Evolutionary conservation across 2,888 invertebrate species (phyloP), one percentile per base, ranked within the genome.

Genomic region (Tachina grossa): DNA sequence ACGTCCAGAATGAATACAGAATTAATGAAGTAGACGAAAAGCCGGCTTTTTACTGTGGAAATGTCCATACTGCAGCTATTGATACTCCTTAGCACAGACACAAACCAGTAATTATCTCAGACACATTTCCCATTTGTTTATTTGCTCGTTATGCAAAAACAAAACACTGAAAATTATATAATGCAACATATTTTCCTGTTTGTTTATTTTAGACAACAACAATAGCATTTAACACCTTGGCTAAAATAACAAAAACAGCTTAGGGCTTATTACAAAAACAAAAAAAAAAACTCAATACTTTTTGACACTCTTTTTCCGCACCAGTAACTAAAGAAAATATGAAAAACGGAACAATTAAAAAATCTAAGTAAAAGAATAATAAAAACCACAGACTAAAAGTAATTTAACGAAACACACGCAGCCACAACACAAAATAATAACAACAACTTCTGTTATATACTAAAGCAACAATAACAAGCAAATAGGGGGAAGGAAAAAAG

Each of bases 341-440:
- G 31, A 63, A 79, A 63, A 57, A 53, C 47, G 51, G 77, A 84
- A 77, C 84, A 84, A 84, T 86, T 83, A 80, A 78, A 80, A 86
- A 86, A 84, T 81, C 77, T 66, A 77, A 81, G 77, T 68, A 22
- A 84, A 75, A 74, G 59, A 77, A 77, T 63, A 83, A 79, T 65
- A 83, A 57, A 83, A 83, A 85, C 85, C 85, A 76, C 85, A 85
- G 71, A 61, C 79, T 63, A 71, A 79, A 85, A 85, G 71, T 79
- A 83, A 83, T 59, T 72, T 39, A 45, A 69, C 47, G 31, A 31
- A 65, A 31, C 65, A 53, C 71, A 83, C 19, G 45, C 66, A 71
- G 19, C 51, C 59, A 53, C 2, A 49, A 74, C 8, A 16, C 31
- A 55, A 41, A 65, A 79, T 11, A 74, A 72, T 13, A 53, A 51